Percentiles rank a stretch among this genome's conserved stretches.
Conservation (phyloP, 53 echinoderm and acorn worm species). For the Apostichopus leukothele region DNA sequence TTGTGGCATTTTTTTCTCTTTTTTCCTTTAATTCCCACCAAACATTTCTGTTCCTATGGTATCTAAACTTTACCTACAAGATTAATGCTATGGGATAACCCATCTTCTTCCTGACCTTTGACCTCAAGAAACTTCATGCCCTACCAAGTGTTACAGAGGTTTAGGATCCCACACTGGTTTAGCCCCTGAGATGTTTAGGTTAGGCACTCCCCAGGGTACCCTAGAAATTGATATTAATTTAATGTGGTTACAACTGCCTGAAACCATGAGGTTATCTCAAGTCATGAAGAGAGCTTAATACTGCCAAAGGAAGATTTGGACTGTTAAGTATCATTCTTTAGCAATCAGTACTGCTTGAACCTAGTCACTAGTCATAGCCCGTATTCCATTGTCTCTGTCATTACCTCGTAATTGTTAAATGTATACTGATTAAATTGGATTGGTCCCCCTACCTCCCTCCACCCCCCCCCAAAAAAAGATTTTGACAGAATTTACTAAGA, state of each 20-base stretch:
- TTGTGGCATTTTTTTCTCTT: background rate
- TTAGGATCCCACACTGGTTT: constrained; percentile 34
- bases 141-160: background rate
- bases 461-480: too few species aligned
- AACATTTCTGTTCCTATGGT: background rate
- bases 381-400: too few species aligned
- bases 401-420: too few species aligned
- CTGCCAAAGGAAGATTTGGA: background rate
- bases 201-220: constrained; percentile 36
- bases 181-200: constrained; percentile 47
- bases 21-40: background rate
- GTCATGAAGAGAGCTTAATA: constrained; percentile 11
- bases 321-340: too few species aligned
- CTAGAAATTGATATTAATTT: constrained; percentile 44
- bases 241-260: constrained; percentile 37
- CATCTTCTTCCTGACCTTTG: constrained; percentile 6
- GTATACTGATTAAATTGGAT: too few species aligned
- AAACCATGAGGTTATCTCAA: constrained; percentile 41
- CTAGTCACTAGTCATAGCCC: too few species aligned
- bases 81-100: constrained; percentile 3
- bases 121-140: background rate
- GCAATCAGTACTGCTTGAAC: too few species aligned
- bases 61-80: background rate
- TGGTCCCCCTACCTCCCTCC: too few species aligned
- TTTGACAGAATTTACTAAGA: too few species aligned